These are phyloP conservation scores for Neosilurus hyrtlii DNA, from an alignment of 2,797 vertebrate species.

Conservation along the genomic window DNA sequence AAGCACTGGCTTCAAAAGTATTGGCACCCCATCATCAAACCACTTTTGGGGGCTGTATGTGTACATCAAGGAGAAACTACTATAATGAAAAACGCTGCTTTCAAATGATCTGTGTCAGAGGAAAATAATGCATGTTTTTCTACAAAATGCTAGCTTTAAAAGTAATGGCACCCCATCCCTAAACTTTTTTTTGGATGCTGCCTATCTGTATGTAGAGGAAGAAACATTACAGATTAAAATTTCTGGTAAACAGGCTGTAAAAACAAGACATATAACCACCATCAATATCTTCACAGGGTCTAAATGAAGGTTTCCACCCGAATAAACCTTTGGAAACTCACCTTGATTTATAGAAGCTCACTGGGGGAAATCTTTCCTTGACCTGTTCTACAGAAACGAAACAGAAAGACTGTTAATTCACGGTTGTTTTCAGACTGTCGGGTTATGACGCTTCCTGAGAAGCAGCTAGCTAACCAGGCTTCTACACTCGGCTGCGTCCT, in stretches of 20 bases:
- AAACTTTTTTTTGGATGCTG: too few relatives aligned
- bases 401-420: not conserved
- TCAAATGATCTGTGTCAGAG: too few relatives aligned
- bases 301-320: not conserved
- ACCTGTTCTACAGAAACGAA: slow-evolving; percentile 14
- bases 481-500: not conserved
- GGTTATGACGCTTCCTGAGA: not conserved
- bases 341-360: not conserved
- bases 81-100: not conserved
- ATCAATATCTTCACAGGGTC: too few relatives aligned
- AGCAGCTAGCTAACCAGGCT: not conserved
- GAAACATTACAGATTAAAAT: too few relatives aligned
- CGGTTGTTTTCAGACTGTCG: not conserved
- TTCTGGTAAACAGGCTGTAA: too few relatives aligned
- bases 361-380: not conserved
- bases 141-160: too few relatives aligned
- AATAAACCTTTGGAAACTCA: not conserved
- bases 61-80: not conserved
- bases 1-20: not conserved
- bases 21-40: not conserved
- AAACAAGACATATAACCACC: too few relatives aligned
- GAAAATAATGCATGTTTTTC: too few relatives aligned
- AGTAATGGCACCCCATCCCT: too few relatives aligned
- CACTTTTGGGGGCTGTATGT: not conserved
- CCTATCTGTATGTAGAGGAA: too few relatives aligned